Evolutionary conservation across 2,888 invertebrate genomes (phyloP).

Genomic region (Eretmocerus hayati): DNA sequence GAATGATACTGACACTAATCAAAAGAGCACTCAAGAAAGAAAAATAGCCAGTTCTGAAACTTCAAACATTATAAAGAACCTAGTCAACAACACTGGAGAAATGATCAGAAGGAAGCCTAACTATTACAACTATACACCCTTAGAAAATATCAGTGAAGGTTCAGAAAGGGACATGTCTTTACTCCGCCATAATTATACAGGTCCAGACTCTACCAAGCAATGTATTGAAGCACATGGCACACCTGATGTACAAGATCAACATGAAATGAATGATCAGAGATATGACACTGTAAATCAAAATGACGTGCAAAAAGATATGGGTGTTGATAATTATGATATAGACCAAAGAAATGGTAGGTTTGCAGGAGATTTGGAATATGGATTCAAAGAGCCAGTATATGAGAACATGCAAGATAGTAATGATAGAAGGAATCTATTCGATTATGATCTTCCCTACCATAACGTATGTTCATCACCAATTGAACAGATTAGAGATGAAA

Average conservation of each 20-base stretch:
- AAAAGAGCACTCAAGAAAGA: constrained; percentile 20
- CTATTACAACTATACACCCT: constrained; percentile 29
- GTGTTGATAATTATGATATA: neutral
- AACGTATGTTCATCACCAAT: constrained; percentile 2
- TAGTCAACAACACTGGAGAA: constrained; percentile 20
- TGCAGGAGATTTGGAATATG: constrained; percentile 8
- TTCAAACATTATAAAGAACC: constrained; percentile 18
- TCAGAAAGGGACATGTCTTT: constrained; percentile 42
- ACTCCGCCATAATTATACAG: constrained; percentile 35
- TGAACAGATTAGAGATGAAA: constrained; percentile 3
- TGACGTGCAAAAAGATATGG: neutral
- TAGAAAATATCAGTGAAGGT: constrained; percentile 43
- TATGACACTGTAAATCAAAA: neutral
- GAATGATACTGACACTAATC: constrained; percentile 24
- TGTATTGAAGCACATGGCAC: constrained; percentile 11
- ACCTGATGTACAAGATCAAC: constrained; percentile 4
- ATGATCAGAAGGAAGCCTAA: constrained; percentile 27
- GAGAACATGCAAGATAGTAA: neutral
- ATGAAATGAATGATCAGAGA: constrained; percentile 7
- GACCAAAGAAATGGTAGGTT: neutral
- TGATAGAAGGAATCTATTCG: constrained; percentile 1
- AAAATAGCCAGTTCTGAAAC: constrained; percentile 9
- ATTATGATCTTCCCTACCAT: constrained; percentile 10
- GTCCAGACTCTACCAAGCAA: constrained; percentile 23
- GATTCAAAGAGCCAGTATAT: constrained; percentile 5